Percentiles rank a stretch among this genome's conserved stretches.
Evolutionary conservation across 2,888 invertebrate genomes (phyloP).

Genomic region (Sycophila texana): DNA sequence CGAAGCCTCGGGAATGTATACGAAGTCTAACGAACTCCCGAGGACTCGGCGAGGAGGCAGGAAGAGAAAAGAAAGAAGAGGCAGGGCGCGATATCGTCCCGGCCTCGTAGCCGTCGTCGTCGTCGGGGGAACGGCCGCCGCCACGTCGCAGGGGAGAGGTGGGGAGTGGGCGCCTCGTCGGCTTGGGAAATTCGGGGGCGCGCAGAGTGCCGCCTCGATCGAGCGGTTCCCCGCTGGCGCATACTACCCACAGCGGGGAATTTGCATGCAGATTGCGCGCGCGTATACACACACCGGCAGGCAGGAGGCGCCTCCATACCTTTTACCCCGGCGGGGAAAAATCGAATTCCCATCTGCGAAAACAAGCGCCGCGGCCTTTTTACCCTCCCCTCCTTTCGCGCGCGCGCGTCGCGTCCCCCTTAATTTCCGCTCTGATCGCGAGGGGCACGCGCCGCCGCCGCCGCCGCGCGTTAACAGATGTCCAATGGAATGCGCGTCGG

Average conservation of each 20-base stretch:
- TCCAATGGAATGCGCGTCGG: conserved; percentile 15
- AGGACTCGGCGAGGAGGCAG: no score
- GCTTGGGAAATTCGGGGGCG: conserved; percentile 19
- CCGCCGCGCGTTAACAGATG: background rate
- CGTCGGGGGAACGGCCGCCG: background rate
- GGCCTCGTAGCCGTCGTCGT: no score
- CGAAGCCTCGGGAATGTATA: no score
- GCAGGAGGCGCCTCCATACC: background rate
- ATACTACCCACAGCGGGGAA: conserved; percentile 24
- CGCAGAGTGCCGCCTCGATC: conserved; percentile 15
- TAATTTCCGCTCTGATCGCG: conserved; percentile 8
- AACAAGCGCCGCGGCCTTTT: background rate
- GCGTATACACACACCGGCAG: background rate
- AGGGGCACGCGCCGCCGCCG: no score
- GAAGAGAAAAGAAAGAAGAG: no score
- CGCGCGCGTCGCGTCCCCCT: background rate
- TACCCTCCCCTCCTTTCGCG: background rate
- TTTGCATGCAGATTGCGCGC: conserved; percentile 39
- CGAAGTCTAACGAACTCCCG: no score
- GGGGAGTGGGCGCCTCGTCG: conserved; percentile 1
- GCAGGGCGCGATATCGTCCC: no score
- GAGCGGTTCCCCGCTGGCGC: conserved; percentile 14
- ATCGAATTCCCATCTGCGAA: conserved; percentile 5
- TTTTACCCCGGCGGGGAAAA: conserved; percentile 12
- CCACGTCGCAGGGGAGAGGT: background rate